These are phyloP conservation scores for Probosciger aterrimus DNA, from an alignment of 2,113 vertebrate species.

Conservation along the genomic window DNA sequence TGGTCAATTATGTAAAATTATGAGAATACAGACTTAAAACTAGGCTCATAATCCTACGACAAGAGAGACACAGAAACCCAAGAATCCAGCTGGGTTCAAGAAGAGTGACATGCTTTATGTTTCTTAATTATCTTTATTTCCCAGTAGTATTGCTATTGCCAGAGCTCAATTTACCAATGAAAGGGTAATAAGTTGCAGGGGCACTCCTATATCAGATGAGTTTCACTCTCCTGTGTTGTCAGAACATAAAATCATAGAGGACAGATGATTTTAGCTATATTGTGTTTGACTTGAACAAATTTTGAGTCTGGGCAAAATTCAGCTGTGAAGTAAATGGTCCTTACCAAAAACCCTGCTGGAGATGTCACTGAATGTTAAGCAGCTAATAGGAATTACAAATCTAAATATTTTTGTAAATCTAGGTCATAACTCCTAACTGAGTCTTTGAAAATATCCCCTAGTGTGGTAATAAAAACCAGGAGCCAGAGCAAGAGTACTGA, in stretches of 20 bases:
- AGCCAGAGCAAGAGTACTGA: background rate
- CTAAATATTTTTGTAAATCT: slow-evolving; percentile 12
- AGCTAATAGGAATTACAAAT: background rate
- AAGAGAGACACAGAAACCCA: slow-evolving; percentile 56
- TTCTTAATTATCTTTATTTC: slow-evolving; percentile 82
- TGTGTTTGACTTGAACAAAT: slow-evolving; percentile 12
- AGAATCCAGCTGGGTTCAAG: slow-evolving; percentile 64
- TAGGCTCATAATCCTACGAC: slow-evolving; percentile 44
- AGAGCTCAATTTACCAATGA: slow-evolving; percentile 74
- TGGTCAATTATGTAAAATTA: slow-evolving; percentile 62
- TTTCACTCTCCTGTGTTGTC: slow-evolving; percentile 62
- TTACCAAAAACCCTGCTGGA: background rate
- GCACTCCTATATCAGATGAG: slow-evolving; percentile 63
- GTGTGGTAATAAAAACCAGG: background rate
- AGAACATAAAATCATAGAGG: slow-evolving; percentile 56
- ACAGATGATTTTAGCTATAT: slow-evolving; percentile 32
- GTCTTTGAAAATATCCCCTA: background rate
- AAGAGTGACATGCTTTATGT: slow-evolving; percentile 76
- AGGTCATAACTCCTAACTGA: background rate
- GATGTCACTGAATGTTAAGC: background rate
- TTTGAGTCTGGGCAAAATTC: slow-evolving; percentile 6
- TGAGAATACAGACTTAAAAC: slow-evolving; percentile 48
- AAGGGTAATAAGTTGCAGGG: slow-evolving; percentile 71
- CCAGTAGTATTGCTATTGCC: slow-evolving; percentile 69
- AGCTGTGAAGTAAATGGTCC: background rate